Conservation (phyloP, 2,888 invertebrate species). For the Perizoma flavofasciatum region DNA sequence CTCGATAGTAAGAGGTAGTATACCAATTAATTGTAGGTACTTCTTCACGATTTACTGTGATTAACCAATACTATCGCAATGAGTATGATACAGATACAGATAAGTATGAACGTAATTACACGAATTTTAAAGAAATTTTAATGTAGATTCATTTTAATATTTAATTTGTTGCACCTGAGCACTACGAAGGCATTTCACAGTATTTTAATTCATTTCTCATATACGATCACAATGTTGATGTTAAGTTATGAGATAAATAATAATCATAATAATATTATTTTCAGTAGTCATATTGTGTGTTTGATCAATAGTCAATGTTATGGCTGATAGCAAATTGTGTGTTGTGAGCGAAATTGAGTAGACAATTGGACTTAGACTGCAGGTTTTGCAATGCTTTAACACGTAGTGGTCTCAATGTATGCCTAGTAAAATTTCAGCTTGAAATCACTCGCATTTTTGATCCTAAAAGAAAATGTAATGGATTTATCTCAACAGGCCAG, state of each 20-base stretch:
- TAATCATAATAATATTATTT: neutral
- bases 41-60: conserved; percentile 43
- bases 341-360: conserved; percentile 18
- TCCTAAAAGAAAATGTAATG: too few relatives aligned
- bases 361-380: conserved; percentile 46
- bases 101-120: conserved; percentile 27
- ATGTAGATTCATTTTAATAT: conserved; percentile 8
- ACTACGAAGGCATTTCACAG: conserved; percentile 48
- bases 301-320: conserved; percentile 14
- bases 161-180: conserved; percentile 12
- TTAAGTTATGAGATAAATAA: conserved; percentile 2
- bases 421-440: conserved; percentile 15
- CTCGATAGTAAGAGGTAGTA: conserved; percentile 43
- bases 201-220: conserved; percentile 33
- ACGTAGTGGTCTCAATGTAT: conserved; percentile 39
- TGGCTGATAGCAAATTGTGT: conserved; percentile 18
- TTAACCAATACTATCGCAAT: conserved; percentile 38
- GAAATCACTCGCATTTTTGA: too few relatives aligned
- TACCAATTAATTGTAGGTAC: conserved; percentile 25
- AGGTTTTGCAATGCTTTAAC: conserved; percentile 52
- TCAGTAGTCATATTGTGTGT: conserved; percentile 7
- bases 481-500: too few relatives aligned
- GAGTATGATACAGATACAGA: conserved; percentile 29
- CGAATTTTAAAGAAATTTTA: conserved; percentile 6
- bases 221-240: too few relatives aligned